phyloP scores from a whole-genome alignment of 2,797 vertebrate species.

The Eupleurogrammus muticus region DNA sequence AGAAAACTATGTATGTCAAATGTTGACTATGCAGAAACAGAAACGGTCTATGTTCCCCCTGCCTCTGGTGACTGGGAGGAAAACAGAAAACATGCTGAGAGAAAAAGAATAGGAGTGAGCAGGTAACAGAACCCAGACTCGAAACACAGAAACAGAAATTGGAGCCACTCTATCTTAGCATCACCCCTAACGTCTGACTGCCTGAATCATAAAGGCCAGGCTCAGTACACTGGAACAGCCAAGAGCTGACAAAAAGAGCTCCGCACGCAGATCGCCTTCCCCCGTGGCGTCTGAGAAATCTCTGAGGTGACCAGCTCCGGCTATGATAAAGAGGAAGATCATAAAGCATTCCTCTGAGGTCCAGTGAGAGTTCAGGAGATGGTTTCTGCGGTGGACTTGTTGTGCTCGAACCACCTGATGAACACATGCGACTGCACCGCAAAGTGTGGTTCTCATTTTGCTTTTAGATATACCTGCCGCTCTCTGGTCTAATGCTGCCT shows the following conservation, averaged over 20 bases:
- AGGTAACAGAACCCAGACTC: constrained; percentile 62
- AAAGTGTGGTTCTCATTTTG: constrained; percentile 60
- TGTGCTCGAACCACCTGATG: constrained; percentile 44
- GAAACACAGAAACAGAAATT: constrained; percentile 55
- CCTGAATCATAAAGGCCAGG: constrained; percentile 53
- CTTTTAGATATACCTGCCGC: constrained; percentile 29
- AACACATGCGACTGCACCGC: constrained; percentile 38
- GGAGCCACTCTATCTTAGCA: constrained; percentile 45
- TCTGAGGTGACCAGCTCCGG: neutral
- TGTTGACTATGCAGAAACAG: no score
- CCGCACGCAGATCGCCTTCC: neutral
- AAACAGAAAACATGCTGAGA: constrained; percentile 1
- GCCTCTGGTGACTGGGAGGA: no score
- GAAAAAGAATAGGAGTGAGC: neutral
- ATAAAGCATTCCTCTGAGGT: constrained; percentile 28
- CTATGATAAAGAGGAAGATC: constrained; percentile 38
- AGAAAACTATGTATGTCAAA: no score
- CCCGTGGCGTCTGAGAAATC: constrained; percentile 12
- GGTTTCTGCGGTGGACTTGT: constrained; percentile 16
- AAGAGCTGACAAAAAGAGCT: neutral
- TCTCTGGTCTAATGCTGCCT: constrained; percentile 21
- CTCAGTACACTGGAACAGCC: neutral
- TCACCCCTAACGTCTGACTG: constrained; percentile 19
- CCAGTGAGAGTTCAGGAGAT: constrained; percentile 9
- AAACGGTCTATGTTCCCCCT: no score